A percentile compares a stretch with the other conserved stretches of the same genome.
Evolutionary conservation across 2,797 vertebrate genomes (phyloP).

Genomic region (Aselliscus stoliczkanus): DNA sequence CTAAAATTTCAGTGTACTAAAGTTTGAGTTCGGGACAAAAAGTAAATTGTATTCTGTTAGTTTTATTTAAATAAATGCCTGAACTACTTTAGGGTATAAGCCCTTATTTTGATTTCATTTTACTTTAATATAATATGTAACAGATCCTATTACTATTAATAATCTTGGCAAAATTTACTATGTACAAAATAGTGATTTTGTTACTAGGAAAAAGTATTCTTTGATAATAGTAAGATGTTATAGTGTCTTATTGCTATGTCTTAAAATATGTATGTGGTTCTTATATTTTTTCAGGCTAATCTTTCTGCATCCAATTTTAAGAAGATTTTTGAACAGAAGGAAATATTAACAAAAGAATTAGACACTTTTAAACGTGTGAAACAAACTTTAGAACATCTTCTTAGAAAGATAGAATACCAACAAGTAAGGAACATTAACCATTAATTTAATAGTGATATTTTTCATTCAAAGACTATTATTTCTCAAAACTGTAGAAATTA

Average conservation of each 20-base stretch:
- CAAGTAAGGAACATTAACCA: conserved; percentile 79
- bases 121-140: not conserved
- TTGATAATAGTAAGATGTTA: not conserved
- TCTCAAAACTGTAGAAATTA: conserved; percentile 15
- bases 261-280: conserved; percentile 55
- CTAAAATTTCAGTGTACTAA: conserved; percentile 11
- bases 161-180: not conserved
- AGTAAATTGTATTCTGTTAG: not conserved
- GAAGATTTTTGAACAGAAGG: conserved; percentile 80
- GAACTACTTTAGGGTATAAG: not conserved
- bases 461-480: not conserved
- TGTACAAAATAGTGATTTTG: conserved; percentile 4
- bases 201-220: not conserved
- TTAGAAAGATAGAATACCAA: conserved; percentile 79
- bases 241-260: not conserved
- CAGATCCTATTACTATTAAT: not conserved
- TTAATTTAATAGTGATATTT: not conserved
- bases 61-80: conserved; percentile 26
- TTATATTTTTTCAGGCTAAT: conserved; percentile 73
- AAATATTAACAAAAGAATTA: conserved; percentile 85
- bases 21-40: not conserved
- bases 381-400: conserved; percentile 81
- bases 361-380: conserved; percentile 83
- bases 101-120: conserved; percentile 13
- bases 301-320: conserved; percentile 73